Evolutionary conservation across 2,888 invertebrate species (phyloP), one percentile per base, ranked within the genome.

Genomic region (Chrysodeixis includens): DNA sequence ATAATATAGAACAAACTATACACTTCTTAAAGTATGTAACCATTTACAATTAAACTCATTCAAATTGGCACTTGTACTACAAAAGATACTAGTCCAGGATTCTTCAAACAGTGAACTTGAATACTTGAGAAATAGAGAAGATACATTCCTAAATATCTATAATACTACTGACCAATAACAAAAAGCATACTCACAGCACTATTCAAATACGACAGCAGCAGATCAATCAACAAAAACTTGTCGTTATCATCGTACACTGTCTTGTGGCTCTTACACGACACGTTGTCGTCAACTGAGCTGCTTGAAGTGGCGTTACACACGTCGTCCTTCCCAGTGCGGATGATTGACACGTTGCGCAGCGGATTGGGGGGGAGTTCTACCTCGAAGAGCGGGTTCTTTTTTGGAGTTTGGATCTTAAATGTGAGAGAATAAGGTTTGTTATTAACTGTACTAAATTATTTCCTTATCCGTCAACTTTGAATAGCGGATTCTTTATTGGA

Each of bases 111-210:
- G n/a, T n/a, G n/a, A n/a, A n/a, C n/a, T n/a, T n/a, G n/a, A n/a
- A n/a, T n/a, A n/a, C n/a, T n/a, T n/a, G n/a, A n/a, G n/a, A n/a
- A n/a, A n/a, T n/a, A n/a, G n/a, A n/a, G n/a, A n/a, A n/a, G n/a
- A n/a, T n/a, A n/a, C n/a, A n/a, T n/a, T n/a, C n/a, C n/a, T n/a
- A n/a, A n/a, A n/a, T n/a, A n/a, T n/a, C n/a, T n/a, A n/a, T n/a
- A n/a, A n/a, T n/a, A n/a, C n/a, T n/a, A n/a, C n/a, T n/a, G n/a
- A n/a, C n/a, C n/a, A n/a, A n/a, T n/a, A n/a, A n/a, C n/a, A n/a
- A n/a, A n/a, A n/a, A n/a, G n/a, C n/a, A 75, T 76, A 95, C 96
- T 95, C 84, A 97, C 97, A 66, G 97, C 96, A 88, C 96, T 96
- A 85, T 96, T 95, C 65, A 96, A 91, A 85, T 96, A 97, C 35